Evolutionary conservation across 35 echinoderm and acorn worm genomes (phyloP).

Genomic region (Heliocidaris erythrogramma): DNA sequence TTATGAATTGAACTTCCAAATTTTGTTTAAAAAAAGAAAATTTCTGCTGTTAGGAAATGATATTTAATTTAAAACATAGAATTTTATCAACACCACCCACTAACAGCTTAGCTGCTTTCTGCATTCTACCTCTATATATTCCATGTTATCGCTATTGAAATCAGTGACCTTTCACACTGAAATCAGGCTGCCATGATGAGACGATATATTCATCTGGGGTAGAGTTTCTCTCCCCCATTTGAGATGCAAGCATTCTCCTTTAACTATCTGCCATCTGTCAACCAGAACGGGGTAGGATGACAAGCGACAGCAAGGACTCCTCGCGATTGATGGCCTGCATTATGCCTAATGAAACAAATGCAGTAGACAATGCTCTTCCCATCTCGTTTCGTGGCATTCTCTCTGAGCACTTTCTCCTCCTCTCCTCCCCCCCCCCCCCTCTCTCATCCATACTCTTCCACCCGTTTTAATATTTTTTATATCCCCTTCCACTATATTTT

Average conservation of each 20-base stretch:
- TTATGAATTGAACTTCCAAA: too few relatives aligned
- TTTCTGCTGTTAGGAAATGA: too few relatives aligned
- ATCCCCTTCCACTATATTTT: too few relatives aligned
- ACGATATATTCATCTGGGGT: neutral
- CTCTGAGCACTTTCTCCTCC: neutral
- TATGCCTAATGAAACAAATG: constrained; percentile 37
- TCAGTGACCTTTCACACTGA: neutral
- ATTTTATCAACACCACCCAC: too few relatives aligned
- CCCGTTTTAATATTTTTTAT: too few relatives aligned
- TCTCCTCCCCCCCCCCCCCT: neutral
- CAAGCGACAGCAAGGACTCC: neutral
- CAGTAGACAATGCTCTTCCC: neutral
- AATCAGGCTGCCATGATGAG: neutral
- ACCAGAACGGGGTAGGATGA: neutral
- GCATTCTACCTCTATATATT: too few relatives aligned
- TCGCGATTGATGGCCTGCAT: constrained; percentile 22
- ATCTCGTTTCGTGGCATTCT: neutral
- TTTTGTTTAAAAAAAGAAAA: too few relatives aligned
- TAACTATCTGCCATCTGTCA: constrained; percentile 29
- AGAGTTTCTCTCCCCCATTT: neutral
- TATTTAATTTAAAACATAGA: too few relatives aligned
- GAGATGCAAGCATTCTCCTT: neutral
- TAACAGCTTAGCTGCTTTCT: too few relatives aligned
- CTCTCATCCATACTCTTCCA: too few relatives aligned
- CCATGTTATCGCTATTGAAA: neutral